Conservation (phyloP, 2,888 invertebrate species). For the Apodemia mormo region DNA sequence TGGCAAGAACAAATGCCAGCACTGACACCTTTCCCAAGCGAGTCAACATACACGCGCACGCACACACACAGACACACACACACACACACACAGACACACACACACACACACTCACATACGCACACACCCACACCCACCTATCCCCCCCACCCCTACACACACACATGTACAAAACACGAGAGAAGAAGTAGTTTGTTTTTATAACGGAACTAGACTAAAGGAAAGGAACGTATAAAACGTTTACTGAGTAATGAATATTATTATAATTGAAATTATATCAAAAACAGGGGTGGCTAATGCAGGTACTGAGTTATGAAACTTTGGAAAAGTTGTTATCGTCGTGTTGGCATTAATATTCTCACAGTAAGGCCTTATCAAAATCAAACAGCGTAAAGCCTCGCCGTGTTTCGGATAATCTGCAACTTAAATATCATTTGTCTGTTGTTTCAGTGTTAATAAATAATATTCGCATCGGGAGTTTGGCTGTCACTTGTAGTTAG, state of each 20-base stretch:
- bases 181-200: too few relatives aligned
- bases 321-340: not conserved
- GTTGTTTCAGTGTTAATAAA: not conserved
- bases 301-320: not conserved
- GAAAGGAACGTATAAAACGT: not conserved
- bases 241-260: not conserved
- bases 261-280: not conserved
- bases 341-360: not conserved
- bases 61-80: too few relatives aligned
- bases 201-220: not conserved
- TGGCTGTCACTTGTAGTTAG: slow-evolving; percentile 1
- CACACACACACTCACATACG: too few relatives aligned
- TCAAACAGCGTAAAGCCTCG: not conserved
- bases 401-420: not conserved
- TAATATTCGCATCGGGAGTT: not conserved
- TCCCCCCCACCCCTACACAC: too few relatives aligned
- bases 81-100: too few relatives aligned
- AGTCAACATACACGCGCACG: too few relatives aligned
- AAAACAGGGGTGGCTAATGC: not conserved
- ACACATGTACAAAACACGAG: too few relatives aligned
- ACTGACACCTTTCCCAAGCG: too few relatives aligned
- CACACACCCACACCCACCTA: too few relatives aligned
- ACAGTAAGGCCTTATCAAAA: not conserved
- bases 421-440: not conserved
- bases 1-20: too few relatives aligned